Base-by-base conservation (phyloP, 2,888 invertebrate genomes). In the Tetanocera ferruginea region DNA sequence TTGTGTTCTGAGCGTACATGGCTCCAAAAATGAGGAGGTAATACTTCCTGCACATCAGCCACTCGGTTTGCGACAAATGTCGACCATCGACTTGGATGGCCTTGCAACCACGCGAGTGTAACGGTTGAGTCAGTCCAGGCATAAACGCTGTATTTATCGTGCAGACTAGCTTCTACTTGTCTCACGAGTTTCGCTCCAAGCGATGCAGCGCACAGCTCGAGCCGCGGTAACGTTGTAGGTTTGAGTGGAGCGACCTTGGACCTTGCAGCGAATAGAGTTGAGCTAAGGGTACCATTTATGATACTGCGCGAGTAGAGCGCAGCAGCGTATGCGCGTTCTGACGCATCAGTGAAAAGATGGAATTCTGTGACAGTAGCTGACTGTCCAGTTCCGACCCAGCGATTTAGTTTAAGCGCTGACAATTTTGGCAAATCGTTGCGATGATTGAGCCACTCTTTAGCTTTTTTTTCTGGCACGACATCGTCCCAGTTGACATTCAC, bases 121-220 rank as follows among this genome's bases (percentile, higher is more conserved):
- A 72, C 67, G 5, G 55, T 73, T 11, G 74, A 75, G 31, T 78
- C 75, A 0, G 78, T 52, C 75, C 76, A 78, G 34, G 60, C 72
- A 23, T 37, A 37, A 19, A 72, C 3, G 6, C n/a, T 43, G 17
- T 25, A 4, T 1, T 0, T 3, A 0, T 11, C 43, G 19, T 37
- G 14, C 17, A 70, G 71, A 23, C 70, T 71, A 9, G n/a, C 2
- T 23, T 14, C 17, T 0, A 77, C 57, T 19, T 31, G 23, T 19
- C 55, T n/a, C 8, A 70, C 57, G 19, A 77, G 57, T 67, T 73
- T 73, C 17, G 77, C 72, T 2, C 5, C 77, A 6, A 73, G 49
- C 2, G 73, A 73, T 14, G 77, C 77, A 25, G 67, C 73, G 28
- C 66, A 77, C 37, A 77, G 52, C 23, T 77, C 73, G 1, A 77